These are phyloP conservation scores for Catharus fuscescens DNA, from an alignment of 2,113 vertebrate species.

Conservation along the genomic window DNA sequence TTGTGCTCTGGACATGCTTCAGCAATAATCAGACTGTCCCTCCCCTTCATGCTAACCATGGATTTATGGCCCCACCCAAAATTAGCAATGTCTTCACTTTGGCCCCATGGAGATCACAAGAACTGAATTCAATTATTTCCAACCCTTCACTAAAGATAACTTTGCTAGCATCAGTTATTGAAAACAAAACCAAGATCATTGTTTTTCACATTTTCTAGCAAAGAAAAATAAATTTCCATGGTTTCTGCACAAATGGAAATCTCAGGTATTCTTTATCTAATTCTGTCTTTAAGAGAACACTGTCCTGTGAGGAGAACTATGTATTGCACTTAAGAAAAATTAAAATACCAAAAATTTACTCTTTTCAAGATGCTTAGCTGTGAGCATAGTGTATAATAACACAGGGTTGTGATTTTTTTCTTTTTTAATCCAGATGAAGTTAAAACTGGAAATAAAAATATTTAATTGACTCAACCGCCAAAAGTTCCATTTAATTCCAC, in stretches of 20 bases:
- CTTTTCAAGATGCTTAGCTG: not conserved
- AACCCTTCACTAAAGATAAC: not conserved
- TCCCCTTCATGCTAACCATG: not conserved
- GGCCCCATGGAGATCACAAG: not conserved
- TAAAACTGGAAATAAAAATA: conserved; percentile 12
- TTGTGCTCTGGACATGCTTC: not conserved
- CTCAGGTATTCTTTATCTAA: not conserved
- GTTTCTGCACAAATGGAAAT: not conserved
- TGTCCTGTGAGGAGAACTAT: not conserved
- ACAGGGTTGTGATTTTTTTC: not conserved
- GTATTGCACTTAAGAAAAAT: not conserved
- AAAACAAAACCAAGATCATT: not conserved
- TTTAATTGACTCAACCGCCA: not conserved
- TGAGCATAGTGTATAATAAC: not conserved
- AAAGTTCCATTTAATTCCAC: not conserved
- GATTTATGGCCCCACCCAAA: not conserved
- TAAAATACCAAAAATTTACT: not conserved
- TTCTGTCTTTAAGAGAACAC: not conserved
- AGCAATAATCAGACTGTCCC: not conserved
- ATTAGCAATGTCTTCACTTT: not conserved
- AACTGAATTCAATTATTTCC: not conserved
- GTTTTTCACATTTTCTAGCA: not conserved
- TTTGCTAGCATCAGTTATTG: not conserved
- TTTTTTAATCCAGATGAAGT: not conserved
- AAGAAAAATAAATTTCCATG: not conserved